phyloP scores from a whole-genome alignment of 2,113 vertebrate genomes.

The Serinus canaria region DNA sequence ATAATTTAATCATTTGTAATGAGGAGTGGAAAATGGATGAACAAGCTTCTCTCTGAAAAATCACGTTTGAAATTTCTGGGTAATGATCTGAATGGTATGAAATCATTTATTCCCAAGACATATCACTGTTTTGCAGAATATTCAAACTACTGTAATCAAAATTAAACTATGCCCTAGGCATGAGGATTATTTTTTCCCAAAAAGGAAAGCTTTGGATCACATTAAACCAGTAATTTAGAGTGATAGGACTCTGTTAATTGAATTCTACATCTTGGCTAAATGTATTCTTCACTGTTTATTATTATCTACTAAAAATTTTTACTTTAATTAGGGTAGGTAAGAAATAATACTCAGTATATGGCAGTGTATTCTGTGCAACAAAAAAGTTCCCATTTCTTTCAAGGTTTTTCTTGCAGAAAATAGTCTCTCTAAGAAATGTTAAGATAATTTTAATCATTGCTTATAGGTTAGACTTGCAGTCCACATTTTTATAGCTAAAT shows the following conservation, averaged over 20 bases:
- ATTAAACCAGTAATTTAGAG: background rate
- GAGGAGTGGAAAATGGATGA: slow-evolving; percentile 22
- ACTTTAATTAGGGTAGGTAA: background rate
- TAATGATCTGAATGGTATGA: background rate
- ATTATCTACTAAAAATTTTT: background rate
- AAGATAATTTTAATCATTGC: background rate
- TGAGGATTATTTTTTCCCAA: background rate
- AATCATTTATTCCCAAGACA: background rate
- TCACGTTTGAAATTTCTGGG: slow-evolving; percentile 4
- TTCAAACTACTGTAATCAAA: background rate
- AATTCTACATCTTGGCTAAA: background rate
- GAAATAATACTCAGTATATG: background rate
- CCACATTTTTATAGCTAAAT: background rate
- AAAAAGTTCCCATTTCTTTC: background rate
- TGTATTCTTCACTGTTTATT: background rate
- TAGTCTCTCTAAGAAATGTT: background rate
- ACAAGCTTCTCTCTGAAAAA: slow-evolving; percentile 7
- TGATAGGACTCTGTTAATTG: background rate
- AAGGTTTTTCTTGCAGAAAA: background rate
- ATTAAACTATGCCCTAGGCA: background rate
- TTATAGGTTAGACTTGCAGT: background rate
- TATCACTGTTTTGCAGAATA: slow-evolving; percentile 33
- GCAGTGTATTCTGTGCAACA: background rate
- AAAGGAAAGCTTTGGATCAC: background rate
- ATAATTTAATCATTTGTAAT: slow-evolving; percentile 21